Evolutionary conservation across 2,888 invertebrate genomes (phyloP), one percentile per base, ranked within the genome.

Genomic region (Dioctria rufipes): DNA sequence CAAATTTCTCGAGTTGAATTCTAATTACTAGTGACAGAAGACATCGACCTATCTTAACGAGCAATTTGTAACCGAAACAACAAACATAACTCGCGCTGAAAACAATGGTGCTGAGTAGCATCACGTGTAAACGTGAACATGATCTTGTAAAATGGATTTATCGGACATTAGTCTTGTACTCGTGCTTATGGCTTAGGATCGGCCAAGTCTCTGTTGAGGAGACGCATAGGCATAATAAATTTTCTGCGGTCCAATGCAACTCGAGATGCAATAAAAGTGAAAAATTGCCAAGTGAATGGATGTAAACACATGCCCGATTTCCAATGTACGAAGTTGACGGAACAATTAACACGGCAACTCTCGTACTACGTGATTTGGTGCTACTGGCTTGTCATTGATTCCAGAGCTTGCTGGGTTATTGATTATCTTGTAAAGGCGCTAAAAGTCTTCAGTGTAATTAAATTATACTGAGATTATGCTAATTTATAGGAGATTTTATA

Each of bases 111-210:
- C 61, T 61, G 61, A 54, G 54, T 61, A 61, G 61, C 61, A 61
- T 61, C 61, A 2, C 37, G 37, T 39, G 61, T 61, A 25, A 39
- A 61, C 39, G 61, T 39, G 39, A 61, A 61, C 61, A 39, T n/a
- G 61, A 61, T 61, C 61, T 25, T 61, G 61, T 61, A 61, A 61
- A 61, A 5, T 61, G 11, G 61, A 61, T 61, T 61, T 61, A 61
- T 61, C 37, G 39, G 25, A 6, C 37, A 25, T 61, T 11, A 39
- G 37, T 61, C 37, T n/a, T 51, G 51, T n/a, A 61, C 61, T 39
- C 61, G 61, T 54, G 54, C 54, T n/a, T 54, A 54, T 54, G 11
- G 54, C 54, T 54, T 54, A 54, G 25, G 2, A 51, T 51, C 8
- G 51, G 11, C 6, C 11, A 9, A 61, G 39, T 25, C 61, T 39